A percentile compares a stretch with the other conserved stretches of the same genome.
These are phyloP conservation scores for Rhorus exstirpatorius DNA, from an alignment of 2,888 invertebrate genomes.

Conservation along the genomic window DNA sequence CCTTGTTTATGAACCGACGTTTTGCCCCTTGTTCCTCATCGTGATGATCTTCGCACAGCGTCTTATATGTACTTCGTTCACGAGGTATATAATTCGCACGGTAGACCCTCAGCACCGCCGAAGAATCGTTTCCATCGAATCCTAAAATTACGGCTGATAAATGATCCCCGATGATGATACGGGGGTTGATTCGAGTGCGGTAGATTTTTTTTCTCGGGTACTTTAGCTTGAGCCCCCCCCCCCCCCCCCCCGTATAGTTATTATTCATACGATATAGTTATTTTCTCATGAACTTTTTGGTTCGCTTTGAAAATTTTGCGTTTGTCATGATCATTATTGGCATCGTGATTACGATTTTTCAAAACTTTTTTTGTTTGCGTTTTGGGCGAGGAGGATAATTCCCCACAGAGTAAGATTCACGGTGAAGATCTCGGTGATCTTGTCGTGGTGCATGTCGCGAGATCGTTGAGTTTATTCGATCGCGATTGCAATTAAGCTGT, in stretches of 20 bases:
- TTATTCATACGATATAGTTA: too few species aligned
- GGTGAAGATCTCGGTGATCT: slow-evolving; percentile 16
- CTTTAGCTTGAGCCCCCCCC: too few species aligned
- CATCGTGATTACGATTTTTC: too few species aligned
- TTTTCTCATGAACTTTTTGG: too few species aligned
- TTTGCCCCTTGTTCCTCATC: slow-evolving; percentile 35
- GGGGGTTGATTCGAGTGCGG: not conserved
- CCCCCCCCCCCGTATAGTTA: too few species aligned
- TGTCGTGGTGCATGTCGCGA: slow-evolving; percentile 7
- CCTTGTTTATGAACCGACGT: slow-evolving; percentile 46
- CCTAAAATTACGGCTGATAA: slow-evolving; percentile 43
- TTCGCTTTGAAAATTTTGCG: too few species aligned
- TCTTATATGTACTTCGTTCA: slow-evolving; percentile 24
- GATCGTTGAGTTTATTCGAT: slow-evolving; percentile 23
- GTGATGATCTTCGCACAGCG: slow-evolving; percentile 34
- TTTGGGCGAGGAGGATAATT: too few species aligned
- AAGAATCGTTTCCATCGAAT: slow-evolving; percentile 47
- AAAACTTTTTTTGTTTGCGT: too few species aligned
- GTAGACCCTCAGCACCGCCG: slow-evolving; percentile 19
- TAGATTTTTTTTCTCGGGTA: slow-evolving; percentile 4
- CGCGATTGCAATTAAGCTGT: slow-evolving; percentile 56
- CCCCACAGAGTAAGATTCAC: too few species aligned
- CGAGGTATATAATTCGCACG: slow-evolving; percentile 32
- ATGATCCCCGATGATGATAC: slow-evolving; percentile 48
- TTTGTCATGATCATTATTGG: too few species aligned